Evolutionary conservation across 2,888 invertebrate genomes (phyloP).

Genomic region (Zaprionus bogoriensis): DNA sequence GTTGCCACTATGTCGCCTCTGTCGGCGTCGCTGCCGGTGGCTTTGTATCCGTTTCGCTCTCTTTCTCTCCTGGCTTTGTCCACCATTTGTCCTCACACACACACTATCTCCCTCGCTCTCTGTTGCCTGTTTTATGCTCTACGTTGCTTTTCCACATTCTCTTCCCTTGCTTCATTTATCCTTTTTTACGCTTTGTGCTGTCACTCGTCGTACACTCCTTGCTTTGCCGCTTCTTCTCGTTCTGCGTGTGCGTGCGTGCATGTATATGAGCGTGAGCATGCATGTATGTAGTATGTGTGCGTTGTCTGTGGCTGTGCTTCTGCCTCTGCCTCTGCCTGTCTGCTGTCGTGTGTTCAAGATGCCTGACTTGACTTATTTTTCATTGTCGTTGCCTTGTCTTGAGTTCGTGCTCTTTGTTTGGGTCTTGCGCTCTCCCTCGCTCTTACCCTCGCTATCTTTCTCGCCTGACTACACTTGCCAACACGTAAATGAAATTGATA

Average conservation of each 20-base stretch:
- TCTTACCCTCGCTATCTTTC: not conserved
- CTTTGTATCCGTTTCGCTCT: slow-evolving; percentile 73
- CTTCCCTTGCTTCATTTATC: slow-evolving; percentile 69
- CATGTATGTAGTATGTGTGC: slow-evolving; percentile 7
- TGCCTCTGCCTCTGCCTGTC: no score
- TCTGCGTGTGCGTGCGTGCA: slow-evolving; percentile 20
- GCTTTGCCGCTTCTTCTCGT: slow-evolving; percentile 26
- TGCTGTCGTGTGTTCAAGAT: slow-evolving; percentile 52
- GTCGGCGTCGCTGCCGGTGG: slow-evolving; percentile 67
- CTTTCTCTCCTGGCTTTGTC: slow-evolving; percentile 21
- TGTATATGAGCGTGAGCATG: slow-evolving; percentile 13
- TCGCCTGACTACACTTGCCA: slow-evolving; percentile 71
- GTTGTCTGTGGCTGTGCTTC: slow-evolving; percentile 50
- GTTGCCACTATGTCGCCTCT: slow-evolving; percentile 76
- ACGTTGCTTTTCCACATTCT: slow-evolving; percentile 53
- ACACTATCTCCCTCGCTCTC: slow-evolving; percentile 34
- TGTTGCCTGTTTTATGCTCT: slow-evolving; percentile 48
- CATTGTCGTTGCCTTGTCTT: slow-evolving; percentile 64
- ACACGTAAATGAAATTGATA: slow-evolving; percentile 50
- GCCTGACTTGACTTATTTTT: slow-evolving; percentile 75
- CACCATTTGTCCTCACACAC: slow-evolving; percentile 1
- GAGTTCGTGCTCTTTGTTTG: slow-evolving; percentile 65
- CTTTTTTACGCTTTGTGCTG: slow-evolving; percentile 71
- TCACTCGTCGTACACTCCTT: slow-evolving; percentile 47
- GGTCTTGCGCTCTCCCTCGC: slow-evolving; percentile 35